Percentiles rank a stretch among this genome's conserved stretches.
Evolutionary conservation across 2,888 invertebrate genomes (phyloP).

Genomic region (Panopea generosa): DNA sequence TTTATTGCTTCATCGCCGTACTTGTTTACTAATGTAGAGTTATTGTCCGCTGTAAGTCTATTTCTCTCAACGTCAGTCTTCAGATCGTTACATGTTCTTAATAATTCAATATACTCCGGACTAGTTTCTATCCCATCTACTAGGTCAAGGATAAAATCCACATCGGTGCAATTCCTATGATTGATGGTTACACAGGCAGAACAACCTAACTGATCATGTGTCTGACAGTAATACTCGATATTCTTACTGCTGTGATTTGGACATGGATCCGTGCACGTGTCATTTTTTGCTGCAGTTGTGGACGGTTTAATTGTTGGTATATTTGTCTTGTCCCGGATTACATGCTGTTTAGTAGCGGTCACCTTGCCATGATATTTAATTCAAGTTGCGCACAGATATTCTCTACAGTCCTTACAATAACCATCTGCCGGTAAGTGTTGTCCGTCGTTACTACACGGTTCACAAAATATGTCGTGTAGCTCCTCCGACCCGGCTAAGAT

Average conservation of each 20-base stretch:
- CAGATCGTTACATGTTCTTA: too few species aligned
- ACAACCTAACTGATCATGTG: constrained; percentile 18
- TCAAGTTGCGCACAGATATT: neutral
- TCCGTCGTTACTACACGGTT: constrained; percentile 1
- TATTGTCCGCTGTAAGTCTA: too few species aligned
- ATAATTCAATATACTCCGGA: too few species aligned
- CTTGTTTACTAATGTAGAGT: too few species aligned
- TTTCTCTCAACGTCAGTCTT: too few species aligned
- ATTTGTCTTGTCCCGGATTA: neutral
- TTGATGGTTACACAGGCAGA: constrained; percentile 11
- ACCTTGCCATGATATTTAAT: neutral
- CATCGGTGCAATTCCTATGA: constrained; percentile 13
- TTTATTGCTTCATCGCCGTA: too few species aligned
- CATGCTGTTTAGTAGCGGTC: neutral
- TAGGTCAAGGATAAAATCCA: too few species aligned
- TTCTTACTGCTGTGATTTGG: neutral
- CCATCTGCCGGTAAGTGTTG: neutral
- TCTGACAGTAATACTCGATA: constrained; percentile 17
- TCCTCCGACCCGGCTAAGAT: too few species aligned
- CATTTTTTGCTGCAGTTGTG: neutral
- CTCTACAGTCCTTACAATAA: constrained; percentile 3
- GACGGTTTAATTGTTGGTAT: neutral
- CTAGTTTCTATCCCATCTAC: too few species aligned
- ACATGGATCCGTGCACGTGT: constrained; percentile 12
- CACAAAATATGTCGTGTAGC: neutral